Evolutionary conservation across 2,888 invertebrate species (phyloP).

Genomic region (Pollenia griseotomentosa): DNA sequence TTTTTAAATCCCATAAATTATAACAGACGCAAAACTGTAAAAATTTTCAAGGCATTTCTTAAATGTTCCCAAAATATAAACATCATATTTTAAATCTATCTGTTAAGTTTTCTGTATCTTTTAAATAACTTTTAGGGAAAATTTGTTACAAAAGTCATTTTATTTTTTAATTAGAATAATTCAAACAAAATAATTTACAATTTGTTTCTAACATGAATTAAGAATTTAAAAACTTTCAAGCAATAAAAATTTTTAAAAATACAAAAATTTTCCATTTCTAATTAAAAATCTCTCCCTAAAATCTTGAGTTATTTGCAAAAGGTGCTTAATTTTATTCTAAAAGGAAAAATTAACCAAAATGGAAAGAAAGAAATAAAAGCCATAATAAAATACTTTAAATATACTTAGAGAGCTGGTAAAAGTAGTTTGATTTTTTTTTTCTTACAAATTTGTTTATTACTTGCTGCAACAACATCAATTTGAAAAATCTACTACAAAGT

Average conservation of each 20-base stretch:
- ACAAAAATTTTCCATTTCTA: not conserved
- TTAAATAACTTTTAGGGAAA: not conserved
- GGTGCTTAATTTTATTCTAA: not conserved
- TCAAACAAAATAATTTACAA: not conserved
- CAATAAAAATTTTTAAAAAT: slow-evolving; percentile 6
- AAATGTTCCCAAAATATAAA: not conserved
- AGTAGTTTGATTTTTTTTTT: not conserved
- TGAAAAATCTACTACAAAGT: not conserved
- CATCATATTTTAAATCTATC: not conserved
- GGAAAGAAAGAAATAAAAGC: not conserved
- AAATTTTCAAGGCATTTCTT: not conserved
- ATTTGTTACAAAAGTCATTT: slow-evolving; percentile 22
- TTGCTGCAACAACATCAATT: slow-evolving; percentile 5
- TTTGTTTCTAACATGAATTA: not conserved
- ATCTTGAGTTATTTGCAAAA: slow-evolving; percentile 27
- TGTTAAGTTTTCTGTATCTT: not conserved
- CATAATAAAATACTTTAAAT: slow-evolving; percentile 18
- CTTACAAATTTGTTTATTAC: slow-evolving; percentile 25
- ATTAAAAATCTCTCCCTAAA: not conserved
- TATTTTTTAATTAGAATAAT: not conserved
- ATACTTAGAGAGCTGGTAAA: slow-evolving; percentile 1
- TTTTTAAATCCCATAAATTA: not conserved
- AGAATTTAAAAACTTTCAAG: not conserved
- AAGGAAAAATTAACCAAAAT: not conserved
- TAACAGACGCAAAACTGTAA: not conserved